phyloP scores from a whole-genome alignment of 2,888 invertebrate species.

The Melieria omissa region DNA sequence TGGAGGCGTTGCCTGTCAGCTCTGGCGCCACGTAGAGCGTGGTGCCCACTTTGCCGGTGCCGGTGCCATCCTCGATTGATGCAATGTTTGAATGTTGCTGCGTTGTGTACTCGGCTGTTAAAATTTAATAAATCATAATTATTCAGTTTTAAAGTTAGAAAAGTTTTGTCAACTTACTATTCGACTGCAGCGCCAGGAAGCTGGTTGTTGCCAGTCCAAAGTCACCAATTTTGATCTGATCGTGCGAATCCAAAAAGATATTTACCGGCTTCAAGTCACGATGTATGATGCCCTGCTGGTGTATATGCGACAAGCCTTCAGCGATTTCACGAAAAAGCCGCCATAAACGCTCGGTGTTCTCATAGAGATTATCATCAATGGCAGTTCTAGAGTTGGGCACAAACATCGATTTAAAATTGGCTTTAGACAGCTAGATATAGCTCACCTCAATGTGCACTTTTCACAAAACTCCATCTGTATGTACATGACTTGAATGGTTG shows the following conservation, averaged over 20 bases:
- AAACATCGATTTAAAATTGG: background rate
- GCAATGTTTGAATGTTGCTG: constrained; percentile 50
- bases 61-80: constrained; percentile 61
- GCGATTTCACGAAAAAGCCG: constrained; percentile 94
- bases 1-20: constrained; percentile 75
- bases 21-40: constrained; percentile 96
- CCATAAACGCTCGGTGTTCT: constrained; percentile 86
- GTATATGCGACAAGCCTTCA: constrained; percentile 89
- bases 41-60: constrained; percentile 91
- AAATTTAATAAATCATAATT: background rate
- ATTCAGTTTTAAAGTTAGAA: background rate
- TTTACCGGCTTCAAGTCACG: constrained; percentile 89
- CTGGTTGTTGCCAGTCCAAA: constrained; percentile 94
- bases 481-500: constrained; percentile 74
- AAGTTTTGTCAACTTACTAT: constrained; percentile 44
- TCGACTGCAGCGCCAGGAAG: constrained; percentile 67
- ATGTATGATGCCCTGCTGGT: constrained; percentile 91
- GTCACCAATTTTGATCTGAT: constrained; percentile 96
- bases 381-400: constrained; percentile 71
- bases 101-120: constrained; percentile 46
- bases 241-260: constrained; percentile 93
- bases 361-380: constrained; percentile 83
- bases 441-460: constrained; percentile 85
- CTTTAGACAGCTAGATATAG: background rate
- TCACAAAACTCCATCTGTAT: constrained; percentile 99